A percentile compares a stretch with the other conserved stretches of the same genome.
These are phyloP conservation scores for Bambusicola thoracicus DNA, from an alignment of 2,113 vertebrate genomes.

Conservation along the genomic window DNA sequence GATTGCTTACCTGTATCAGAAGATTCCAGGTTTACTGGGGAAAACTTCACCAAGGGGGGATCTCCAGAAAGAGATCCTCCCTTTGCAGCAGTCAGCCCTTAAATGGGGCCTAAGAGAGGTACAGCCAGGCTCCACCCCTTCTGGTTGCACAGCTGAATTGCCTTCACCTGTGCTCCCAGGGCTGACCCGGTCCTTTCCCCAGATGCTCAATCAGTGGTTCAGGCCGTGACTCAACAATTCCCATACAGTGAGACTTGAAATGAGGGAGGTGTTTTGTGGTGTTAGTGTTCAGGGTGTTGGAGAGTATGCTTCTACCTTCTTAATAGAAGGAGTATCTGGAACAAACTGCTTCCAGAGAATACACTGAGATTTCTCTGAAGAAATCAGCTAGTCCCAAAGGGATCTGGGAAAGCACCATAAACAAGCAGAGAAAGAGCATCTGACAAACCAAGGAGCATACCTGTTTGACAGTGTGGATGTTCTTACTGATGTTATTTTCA, in stretches of 20 bases:
- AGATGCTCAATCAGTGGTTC: no score
- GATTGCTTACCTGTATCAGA: no score
- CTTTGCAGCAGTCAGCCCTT: no score
- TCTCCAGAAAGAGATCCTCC: no score
- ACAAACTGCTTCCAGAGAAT: not conserved
- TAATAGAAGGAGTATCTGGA: not conserved
- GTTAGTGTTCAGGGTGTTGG: not conserved
- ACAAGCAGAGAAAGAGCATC: not conserved
- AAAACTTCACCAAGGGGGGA: no score
- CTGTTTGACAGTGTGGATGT: not conserved
- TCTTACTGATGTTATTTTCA: constrained; percentile 32
- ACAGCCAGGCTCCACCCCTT: no score
- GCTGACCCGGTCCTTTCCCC: no score
- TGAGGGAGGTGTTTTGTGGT: not conserved
- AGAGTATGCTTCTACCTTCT: not conserved
- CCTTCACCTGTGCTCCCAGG: no score
- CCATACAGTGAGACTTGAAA: not conserved
- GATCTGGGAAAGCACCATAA: not conserved
- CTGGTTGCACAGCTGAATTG: no score
- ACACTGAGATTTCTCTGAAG: not conserved
- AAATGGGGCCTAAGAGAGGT: no score
- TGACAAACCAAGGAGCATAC: constrained; percentile 1
- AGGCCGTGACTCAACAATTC: no score
- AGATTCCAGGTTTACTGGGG: no score
- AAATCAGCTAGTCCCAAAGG: not conserved